Evolutionary conservation across 2,888 invertebrate species (phyloP).

Genomic region (Chalcis sispes): DNA sequence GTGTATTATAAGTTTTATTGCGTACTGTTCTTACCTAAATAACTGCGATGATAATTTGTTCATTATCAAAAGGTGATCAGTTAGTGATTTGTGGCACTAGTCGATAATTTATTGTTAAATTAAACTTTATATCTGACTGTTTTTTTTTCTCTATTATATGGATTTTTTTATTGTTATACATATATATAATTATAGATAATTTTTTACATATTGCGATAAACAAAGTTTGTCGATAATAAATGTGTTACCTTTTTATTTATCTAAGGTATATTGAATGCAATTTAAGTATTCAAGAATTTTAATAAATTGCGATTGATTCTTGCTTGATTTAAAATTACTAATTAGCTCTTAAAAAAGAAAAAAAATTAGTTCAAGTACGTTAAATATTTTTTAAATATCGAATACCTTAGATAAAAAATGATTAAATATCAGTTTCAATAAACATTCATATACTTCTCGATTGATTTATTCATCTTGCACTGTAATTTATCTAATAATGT

Average conservation of each 20-base stretch:
- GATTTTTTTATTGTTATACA: constrained; percentile 50
- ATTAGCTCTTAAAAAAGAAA: too few relatives aligned
- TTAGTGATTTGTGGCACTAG: constrained; percentile 51
- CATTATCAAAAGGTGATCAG: constrained; percentile 24
- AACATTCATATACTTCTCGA: constrained; percentile 37
- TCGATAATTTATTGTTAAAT: constrained; percentile 56
- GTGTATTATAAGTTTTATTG: constrained; percentile 42
- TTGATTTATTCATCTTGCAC: constrained; percentile 52
- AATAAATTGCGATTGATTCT: background rate
- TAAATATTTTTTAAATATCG: too few relatives aligned
- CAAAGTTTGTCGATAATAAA: constrained; percentile 45
- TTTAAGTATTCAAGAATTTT: constrained; percentile 2
- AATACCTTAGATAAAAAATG: constrained; percentile 47
- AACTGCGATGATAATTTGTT: constrained; percentile 45
- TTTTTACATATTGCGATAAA: constrained; percentile 52
- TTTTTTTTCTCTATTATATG: constrained; percentile 45
- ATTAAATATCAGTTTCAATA: constrained; percentile 42
- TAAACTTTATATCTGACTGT: constrained; percentile 45
- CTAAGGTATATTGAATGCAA: constrained; percentile 48
- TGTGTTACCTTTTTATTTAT: constrained; percentile 46
- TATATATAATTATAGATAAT: constrained; percentile 34
- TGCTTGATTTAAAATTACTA: background rate
- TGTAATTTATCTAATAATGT: constrained; percentile 48
- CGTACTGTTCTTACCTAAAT: constrained; percentile 39
- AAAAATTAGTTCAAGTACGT: too few relatives aligned